Percentiles rank a stretch among this genome's conserved stretches.
phyloP scores from a whole-genome alignment of 2,888 invertebrate genomes.

The Reticulitermes lucifugus region DNA sequence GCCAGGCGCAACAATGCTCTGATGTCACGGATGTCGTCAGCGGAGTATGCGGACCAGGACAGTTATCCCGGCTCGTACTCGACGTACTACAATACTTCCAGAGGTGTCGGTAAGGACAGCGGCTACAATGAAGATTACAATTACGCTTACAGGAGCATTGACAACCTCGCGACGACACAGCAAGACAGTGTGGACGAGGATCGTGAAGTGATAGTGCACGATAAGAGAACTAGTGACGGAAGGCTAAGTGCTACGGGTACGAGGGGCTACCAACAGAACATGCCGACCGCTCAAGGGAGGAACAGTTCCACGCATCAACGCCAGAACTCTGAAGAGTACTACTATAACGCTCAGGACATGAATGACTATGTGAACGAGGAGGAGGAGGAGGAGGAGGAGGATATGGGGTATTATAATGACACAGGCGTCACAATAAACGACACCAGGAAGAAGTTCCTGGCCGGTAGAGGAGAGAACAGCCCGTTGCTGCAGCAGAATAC shows the following conservation, averaged over 20 bases:
- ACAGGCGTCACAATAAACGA: neutral
- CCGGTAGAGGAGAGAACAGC: constrained; percentile 59
- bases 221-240: constrained; percentile 30
- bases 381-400: constrained; percentile 41
- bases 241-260: neutral
- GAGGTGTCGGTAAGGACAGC: constrained; percentile 55
- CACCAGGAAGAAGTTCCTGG: constrained; percentile 56
- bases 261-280: neutral
- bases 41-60: constrained; percentile 61
- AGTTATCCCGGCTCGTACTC: constrained; percentile 55
- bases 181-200: constrained; percentile 49
- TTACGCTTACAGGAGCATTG: constrained; percentile 77
- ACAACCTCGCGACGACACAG: constrained; percentile 66
- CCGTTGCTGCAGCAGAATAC: constrained; percentile 65
- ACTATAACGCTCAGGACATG: constrained; percentile 56
- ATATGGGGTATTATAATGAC: constrained; percentile 33
- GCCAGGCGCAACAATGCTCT: constrained; percentile 51
- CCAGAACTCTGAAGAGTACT: constrained; percentile 53
- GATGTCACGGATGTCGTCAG: constrained; percentile 62
- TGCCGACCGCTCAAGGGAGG: neutral
- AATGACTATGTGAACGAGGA: constrained; percentile 56
- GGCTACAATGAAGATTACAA: constrained; percentile 77
- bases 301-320: constrained; percentile 45
- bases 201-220: constrained; percentile 2
- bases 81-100: constrained; percentile 55